These are phyloP conservation scores for Lasioglossum albipes DNA, from an alignment of 1,140 invertebrate species.

Conservation along the genomic window DNA sequence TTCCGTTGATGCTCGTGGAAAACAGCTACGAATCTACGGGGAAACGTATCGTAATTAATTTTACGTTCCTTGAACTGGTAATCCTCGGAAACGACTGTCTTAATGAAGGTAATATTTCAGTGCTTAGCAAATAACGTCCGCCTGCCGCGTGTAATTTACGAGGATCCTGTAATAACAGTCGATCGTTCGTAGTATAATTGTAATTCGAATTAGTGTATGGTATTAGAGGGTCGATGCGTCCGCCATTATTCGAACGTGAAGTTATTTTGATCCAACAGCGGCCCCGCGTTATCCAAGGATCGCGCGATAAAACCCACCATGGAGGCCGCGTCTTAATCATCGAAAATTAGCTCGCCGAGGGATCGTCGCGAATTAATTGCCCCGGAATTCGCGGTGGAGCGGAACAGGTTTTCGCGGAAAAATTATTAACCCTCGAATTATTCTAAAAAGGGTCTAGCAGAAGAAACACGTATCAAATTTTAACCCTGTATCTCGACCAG, in stretches of 20 bases:
- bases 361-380: neutral
- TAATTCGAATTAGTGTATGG: slow-evolving; percentile 8
- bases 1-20: slow-evolving; percentile 1
- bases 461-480: too few species aligned
- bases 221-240: neutral
- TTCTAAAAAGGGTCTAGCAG: too few species aligned
- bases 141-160: slow-evolving; percentile 1
- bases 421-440: too few species aligned
- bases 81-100: slow-evolving; percentile 26
- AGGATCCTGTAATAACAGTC: slow-evolving; percentile 28
- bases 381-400: neutral
- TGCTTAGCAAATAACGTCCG: slow-evolving; percentile 34
- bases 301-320: neutral
- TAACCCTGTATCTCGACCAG: too few species aligned
- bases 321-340: neutral
- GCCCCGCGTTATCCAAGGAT: neutral
- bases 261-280: neutral
- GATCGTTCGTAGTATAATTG: slow-evolving; percentile 7
- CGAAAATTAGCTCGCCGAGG: neutral
- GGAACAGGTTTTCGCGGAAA: too few species aligned
- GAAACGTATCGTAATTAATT: slow-evolving; percentile 41
- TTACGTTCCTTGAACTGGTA: slow-evolving; percentile 27
- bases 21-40: slow-evolving; percentile 3
- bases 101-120: slow-evolving; percentile 44
- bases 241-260: neutral